These are phyloP conservation scores for Pachypeltis micranthus DNA, from an alignment of 1,140 invertebrate genomes.

Conservation along the genomic window DNA sequence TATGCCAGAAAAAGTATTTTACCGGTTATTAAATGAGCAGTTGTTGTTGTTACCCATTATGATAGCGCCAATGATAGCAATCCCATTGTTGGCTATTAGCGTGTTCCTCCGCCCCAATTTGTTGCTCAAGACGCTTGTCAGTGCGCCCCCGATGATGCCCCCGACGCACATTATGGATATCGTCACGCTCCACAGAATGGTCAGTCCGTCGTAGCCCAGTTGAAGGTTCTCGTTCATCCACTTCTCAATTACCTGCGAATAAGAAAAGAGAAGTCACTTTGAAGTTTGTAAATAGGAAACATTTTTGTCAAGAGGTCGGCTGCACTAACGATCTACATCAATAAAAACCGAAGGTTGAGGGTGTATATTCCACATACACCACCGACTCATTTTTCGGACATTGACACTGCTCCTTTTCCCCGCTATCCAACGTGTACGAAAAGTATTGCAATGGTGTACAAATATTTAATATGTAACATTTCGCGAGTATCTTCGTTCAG, in stretches of 20 bases:
- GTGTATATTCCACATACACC: no score
- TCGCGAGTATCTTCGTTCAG: no score
- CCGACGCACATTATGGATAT: conserved; percentile 12
- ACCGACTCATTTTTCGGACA: no score
- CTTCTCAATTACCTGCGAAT: neutral
- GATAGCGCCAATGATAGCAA: conserved; percentile 3
- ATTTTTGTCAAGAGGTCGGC: no score
- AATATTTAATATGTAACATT: no score
- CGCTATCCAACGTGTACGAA: no score
- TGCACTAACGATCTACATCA: no score
- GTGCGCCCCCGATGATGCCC: conserved; percentile 12
- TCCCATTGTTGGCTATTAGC: conserved; percentile 9
- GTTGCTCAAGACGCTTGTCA: neutral
- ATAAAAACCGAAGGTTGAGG: no score
- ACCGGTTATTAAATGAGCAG: neutral
- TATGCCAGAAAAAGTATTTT: neutral
- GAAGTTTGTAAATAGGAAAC: no score
- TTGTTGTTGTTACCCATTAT: conserved; percentile 2
- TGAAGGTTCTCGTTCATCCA: neutral
- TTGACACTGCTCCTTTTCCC: no score
- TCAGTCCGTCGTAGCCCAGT: neutral
- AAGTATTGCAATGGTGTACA: no score
- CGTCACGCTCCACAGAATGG: neutral
- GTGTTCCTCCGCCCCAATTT: neutral
- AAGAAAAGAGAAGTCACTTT: no score